Evolutionary conservation across 2,888 invertebrate species (phyloP), one percentile per base, ranked within the genome.

Genomic region (Sinodicranocentrus sp.): DNA sequence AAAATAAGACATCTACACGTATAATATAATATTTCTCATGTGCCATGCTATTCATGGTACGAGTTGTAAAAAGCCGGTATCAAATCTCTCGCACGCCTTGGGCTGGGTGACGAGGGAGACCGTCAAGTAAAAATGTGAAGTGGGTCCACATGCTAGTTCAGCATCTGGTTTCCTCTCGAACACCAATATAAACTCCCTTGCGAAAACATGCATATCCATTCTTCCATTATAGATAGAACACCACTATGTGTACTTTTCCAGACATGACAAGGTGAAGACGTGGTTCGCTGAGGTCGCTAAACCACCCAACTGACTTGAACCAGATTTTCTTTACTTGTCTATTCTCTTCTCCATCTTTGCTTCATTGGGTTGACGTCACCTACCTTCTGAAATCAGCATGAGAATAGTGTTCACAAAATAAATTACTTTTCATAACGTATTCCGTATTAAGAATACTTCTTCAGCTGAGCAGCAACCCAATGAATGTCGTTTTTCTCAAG

Each of bases 291-390:
- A 48, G 48, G 48, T 48, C 48, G 48, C 10, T 48, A 48, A 48
- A 48, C 48, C 39, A 39, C 5, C n/a, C n/a, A 39, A 39, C 39
- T 39, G 6, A 39, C 39, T 13, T 5, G 13, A 13, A n/a, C n/a
- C n/a, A n/a, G n/a, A n/a, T n/a, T n/a, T n/a, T n/a, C 39, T 8
- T 39, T 39, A 39, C 39, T 39, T 13, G 5, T 39, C 13, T 39
- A 5, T 13, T 33, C 33, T 33, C 48, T 15, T n/a, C n/a, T 48
- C n/a, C 13, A 3, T 48, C 48, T 48, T 15, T 48, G 48, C 48
- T 48, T 48, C 48, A 48, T 48, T 48, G 48, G n/a, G 15, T 48
- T 48, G 48, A 48, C 48, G 48, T 48, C 48, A 48, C 48, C 48
- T 48, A n/a, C 15, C 15, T n/a, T 10, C 48, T 48, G n/a, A 2